phyloP scores from a whole-genome alignment of 1,140 invertebrate genomes.

The Venustaconcha ellipsiformis region DNA sequence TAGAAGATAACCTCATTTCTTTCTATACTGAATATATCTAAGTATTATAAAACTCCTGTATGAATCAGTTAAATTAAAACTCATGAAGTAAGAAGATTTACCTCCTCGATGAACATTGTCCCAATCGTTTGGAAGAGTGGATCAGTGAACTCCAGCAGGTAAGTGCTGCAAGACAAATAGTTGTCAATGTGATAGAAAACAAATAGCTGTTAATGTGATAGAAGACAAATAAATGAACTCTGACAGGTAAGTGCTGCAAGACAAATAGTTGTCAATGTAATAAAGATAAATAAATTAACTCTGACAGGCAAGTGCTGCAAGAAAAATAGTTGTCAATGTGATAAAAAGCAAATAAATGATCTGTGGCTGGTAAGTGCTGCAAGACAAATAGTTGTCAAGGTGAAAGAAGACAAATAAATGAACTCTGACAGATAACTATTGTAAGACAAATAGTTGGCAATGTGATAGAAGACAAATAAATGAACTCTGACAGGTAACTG shows the following conservation, averaged over 20 bases:
- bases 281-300: too few relatives aligned
- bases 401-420: slow-evolving; percentile 35
- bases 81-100: slow-evolving; percentile 56
- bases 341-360: too few relatives aligned
- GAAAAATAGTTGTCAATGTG: neutral
- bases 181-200: too few relatives aligned
- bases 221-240: slow-evolving; percentile 72
- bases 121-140: slow-evolving; percentile 82
- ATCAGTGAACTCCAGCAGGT: slow-evolving; percentile 83
- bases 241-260: slow-evolving; percentile 78
- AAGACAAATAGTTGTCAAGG: slow-evolving; percentile 11
- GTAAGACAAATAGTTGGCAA: slow-evolving; percentile 25
- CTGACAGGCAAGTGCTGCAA: too few relatives aligned
- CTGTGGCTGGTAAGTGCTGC: slow-evolving; percentile 79
- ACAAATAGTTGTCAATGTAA: too few relatives aligned
- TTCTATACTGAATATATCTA: too few relatives aligned
- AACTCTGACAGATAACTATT: slow-evolving; percentile 84
- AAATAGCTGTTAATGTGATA: too few relatives aligned
- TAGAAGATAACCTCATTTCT: too few relatives aligned
- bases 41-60: too few relatives aligned
- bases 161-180: slow-evolving; percentile 72
- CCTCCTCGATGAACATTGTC: slow-evolving; percentile 78
- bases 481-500: too few relatives aligned
- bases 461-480: too few relatives aligned
- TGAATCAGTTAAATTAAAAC: too few relatives aligned